Base-by-base conservation (phyloP, 1,140 invertebrate species). In the Drosophila ambigua region DNA sequence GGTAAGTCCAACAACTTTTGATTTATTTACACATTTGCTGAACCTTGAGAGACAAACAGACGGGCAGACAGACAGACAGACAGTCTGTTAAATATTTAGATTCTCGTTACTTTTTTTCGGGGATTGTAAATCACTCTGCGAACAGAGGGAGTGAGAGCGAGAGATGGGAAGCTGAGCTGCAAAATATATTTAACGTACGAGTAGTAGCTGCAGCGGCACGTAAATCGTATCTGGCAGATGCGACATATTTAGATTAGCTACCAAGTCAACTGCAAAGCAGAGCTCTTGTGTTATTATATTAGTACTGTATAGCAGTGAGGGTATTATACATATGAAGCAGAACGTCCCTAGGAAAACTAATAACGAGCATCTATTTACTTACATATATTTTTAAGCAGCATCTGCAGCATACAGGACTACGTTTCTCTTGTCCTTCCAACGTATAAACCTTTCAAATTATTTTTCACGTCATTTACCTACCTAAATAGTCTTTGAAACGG, bases 91-190 rank as follows among this genome's bases (percentile, higher is more conserved):
- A 83, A 73, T 73, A 72, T 73, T 73, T 73, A 72, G 50, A 63
- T 51, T 45, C 43, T 61, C 41, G 49, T 59, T 31, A 46, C 39
- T 61, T 57, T 52, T 59, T 73, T 73, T 54, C 13, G 55, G 49
- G 45, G 31, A 49, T 63, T 83, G 72, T 80, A 85, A 84, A 85
- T 85, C 77, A 85, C 48, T 44, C 44, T 44, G 43, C 46, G 4
- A 61, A 16, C 16, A 51, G 43, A 66, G 53, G 54, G 59, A 43
- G 53, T 31, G 31, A 59, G 64, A 49, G 15, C 20, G 20, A 20
- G 20, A 43, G 35, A 64, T 44, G 15, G 57, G 77, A 46, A 73
- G 63, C 52, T 53, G 50, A 43, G 64, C 67, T 78, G 79, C 51
- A 72, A 76, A 72, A 61, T 83, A 63, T 6, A 24, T 28, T 43